phyloP scores from a whole-genome alignment of 2,888 invertebrate genomes.

The Spisula solida region DNA sequence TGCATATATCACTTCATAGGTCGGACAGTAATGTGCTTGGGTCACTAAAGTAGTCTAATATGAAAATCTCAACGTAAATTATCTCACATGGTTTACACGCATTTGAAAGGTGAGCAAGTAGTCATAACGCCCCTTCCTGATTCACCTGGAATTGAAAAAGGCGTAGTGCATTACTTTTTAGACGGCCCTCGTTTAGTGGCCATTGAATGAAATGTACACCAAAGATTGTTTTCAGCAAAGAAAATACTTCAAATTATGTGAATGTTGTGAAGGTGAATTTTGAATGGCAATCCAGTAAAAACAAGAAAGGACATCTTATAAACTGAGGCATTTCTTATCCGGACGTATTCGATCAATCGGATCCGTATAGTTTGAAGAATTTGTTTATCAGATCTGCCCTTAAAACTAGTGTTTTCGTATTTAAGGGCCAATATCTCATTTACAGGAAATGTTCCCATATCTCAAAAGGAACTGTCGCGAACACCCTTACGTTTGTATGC shows the following conservation, averaged over 20 bases:
- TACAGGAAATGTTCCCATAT: no score
- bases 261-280: background rate
- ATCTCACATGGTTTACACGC: constrained; percentile 43
- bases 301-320: constrained; percentile 13
- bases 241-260: background rate
- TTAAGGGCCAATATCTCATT: no score
- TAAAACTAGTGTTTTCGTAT: no score
- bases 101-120: constrained; percentile 50
- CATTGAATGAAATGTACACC: constrained; percentile 13
- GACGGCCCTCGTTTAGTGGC: background rate
- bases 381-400: no score
- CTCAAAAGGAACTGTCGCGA: no score
- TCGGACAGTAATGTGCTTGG: constrained; percentile 41
- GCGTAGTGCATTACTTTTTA: constrained; percentile 35
- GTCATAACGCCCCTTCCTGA: constrained; percentile 67
- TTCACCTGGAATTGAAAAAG: constrained; percentile 68
- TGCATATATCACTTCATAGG: constrained; percentile 32
- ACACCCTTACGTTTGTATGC: no score
- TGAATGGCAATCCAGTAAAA: constrained; percentile 4
- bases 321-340: background rate
- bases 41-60: constrained; percentile 38
- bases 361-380: background rate
- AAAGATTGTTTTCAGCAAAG: background rate
- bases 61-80: constrained; percentile 40
- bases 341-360: background rate